A percentile compares a stretch with the other conserved stretches of the same genome.
These are phyloP conservation scores for Scolopax rusticola DNA, from an alignment of 2,797 vertebrate genomes.

Conservation along the genomic window DNA sequence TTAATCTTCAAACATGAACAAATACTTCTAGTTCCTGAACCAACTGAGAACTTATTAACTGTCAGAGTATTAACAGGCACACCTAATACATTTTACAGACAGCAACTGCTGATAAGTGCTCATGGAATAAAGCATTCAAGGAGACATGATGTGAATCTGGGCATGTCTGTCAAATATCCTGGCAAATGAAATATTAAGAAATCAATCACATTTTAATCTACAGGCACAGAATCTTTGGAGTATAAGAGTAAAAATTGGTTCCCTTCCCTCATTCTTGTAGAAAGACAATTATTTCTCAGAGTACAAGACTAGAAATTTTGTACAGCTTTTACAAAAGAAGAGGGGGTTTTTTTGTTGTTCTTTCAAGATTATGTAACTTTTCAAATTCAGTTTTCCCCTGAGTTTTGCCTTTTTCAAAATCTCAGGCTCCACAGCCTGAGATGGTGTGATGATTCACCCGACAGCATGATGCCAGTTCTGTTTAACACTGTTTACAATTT, in stretches of 20 bases:
- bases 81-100: slow-evolving; percentile 47
- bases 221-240: background rate
- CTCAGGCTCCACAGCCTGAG: background rate
- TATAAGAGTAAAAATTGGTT: background rate
- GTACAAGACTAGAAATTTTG: background rate
- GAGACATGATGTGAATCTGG: slow-evolving; percentile 45
- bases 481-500: background rate
- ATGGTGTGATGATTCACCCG: background rate
- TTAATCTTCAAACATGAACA: slow-evolving; percentile 55
- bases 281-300: background rate
- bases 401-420: slow-evolving; percentile 14
- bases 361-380: background rate
- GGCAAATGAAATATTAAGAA: slow-evolving; percentile 55
- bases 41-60: slow-evolving; percentile 57
- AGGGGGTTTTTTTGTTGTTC: background rate
- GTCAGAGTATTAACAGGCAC: slow-evolving; percentile 60
- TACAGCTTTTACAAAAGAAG: background rate
- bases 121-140: slow-evolving; percentile 31
- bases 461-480: background rate
- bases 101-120: slow-evolving; percentile 62
- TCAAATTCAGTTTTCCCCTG: slow-evolving; percentile 22
- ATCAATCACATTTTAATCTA: slow-evolving; percentile 52
- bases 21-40: slow-evolving; percentile 36
- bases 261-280: background rate
- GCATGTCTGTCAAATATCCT: slow-evolving; percentile 39